These are phyloP conservation scores for Acleris holmiana DNA, from an alignment of 2,888 invertebrate genomes.

Conservation along the genomic window DNA sequence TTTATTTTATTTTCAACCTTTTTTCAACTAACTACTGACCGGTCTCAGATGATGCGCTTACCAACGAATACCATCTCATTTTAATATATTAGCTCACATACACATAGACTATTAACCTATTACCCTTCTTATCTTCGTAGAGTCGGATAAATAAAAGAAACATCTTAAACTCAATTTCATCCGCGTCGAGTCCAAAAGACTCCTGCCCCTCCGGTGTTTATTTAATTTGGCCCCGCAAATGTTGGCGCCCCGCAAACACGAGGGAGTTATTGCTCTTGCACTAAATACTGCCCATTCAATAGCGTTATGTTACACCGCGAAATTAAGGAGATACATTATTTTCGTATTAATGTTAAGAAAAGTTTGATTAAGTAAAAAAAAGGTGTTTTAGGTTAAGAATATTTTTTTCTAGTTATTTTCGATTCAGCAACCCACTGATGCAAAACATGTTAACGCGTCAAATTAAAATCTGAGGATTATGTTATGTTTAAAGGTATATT, in stretches of 20 bases:
- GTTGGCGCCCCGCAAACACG: conserved; percentile 77
- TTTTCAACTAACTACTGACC: too few relatives aligned
- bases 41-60: too few relatives aligned
- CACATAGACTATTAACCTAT: background rate
- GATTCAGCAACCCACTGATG: too few relatives aligned
- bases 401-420: background rate
- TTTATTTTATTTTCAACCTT: too few relatives aligned
- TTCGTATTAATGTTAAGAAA: too few relatives aligned
- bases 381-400: background rate
- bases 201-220: conserved; percentile 54
- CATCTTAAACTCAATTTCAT: conserved; percentile 9
- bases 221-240: conserved; percentile 78
- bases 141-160: conserved; percentile 3
- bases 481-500: too few relatives aligned
- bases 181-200: background rate
- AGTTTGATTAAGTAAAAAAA: too few relatives aligned
- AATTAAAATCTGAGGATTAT: too few relatives aligned
- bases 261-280: conserved; percentile 75
- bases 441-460: too few relatives aligned
- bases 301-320: conserved; percentile 17
- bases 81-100: too few relatives aligned
- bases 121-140: background rate
- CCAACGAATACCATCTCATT: too few relatives aligned
- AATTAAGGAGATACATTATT: too few relatives aligned
- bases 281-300: conserved; percentile 51